Evolutionary conservation across 2,888 invertebrate species (phyloP).

Genomic region (Lordiphosa andalusiaca): DNA sequence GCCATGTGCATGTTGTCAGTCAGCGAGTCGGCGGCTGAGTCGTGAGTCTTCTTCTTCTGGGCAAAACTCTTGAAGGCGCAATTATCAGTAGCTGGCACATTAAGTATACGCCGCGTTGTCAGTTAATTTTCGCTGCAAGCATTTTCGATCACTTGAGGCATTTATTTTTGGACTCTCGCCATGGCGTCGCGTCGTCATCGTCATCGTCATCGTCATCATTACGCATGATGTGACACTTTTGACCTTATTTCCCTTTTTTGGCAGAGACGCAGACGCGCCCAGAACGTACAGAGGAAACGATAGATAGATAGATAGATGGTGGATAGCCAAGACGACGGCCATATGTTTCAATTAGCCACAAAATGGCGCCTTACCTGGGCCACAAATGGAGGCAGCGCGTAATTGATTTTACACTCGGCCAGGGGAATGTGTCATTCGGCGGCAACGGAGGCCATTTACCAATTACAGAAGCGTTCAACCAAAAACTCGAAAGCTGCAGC

Average conservation of each 20-base stretch:
- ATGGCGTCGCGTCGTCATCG: conserved; percentile 29
- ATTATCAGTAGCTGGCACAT: conserved; percentile 65
- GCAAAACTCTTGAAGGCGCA: conserved; percentile 61
- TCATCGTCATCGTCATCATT: conserved; percentile 68
- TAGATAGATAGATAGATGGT: conserved; percentile 46
- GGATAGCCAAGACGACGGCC: conserved; percentile 22
- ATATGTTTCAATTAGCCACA: conserved; percentile 34
- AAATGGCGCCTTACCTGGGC: not conserved
- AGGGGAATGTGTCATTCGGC: conserved; percentile 13
- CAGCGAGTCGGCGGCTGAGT: conserved; percentile 30
- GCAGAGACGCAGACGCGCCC: not conserved
- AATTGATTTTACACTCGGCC: conserved; percentile 63
- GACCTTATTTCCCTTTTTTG: conserved; percentile 56
- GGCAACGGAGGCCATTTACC: conserved; percentile 19
- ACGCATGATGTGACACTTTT: conserved; percentile 78
- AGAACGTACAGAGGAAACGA: conserved; percentile 31
- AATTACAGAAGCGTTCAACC: conserved; percentile 17
- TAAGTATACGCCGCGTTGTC: conserved; percentile 64
- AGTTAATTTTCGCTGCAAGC: conserved; percentile 58
- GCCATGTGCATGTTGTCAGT: conserved; percentile 68
- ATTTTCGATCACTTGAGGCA: conserved; percentile 36
- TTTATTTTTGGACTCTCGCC: conserved; percentile 42
- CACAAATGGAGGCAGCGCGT: conserved; percentile 14
- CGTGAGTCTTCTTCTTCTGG: conserved; percentile 6
- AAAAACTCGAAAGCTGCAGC: conserved; percentile 15